phyloP scores from a whole-genome alignment of 2,888 invertebrate genomes.

The Dysmachus trigonus region DNA sequence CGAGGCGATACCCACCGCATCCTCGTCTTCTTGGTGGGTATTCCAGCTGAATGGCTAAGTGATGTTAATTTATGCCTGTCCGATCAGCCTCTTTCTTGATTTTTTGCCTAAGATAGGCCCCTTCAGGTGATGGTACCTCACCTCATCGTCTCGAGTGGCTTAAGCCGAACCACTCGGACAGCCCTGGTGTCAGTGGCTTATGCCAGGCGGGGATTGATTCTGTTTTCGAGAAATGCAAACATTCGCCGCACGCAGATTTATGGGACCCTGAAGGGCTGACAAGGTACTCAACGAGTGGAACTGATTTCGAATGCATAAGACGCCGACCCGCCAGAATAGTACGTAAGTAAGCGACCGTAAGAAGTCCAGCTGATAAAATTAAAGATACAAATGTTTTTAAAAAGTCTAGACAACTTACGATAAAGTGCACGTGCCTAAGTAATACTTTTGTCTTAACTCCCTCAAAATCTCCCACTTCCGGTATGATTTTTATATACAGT shows the following conservation, averaged over 20 bases:
- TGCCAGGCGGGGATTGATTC: conserved; percentile 18
- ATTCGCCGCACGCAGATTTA: conserved; percentile 12
- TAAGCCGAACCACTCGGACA: background rate
- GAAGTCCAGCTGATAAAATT: background rate
- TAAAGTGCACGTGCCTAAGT: background rate
- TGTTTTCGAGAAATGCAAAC: conserved; percentile 5
- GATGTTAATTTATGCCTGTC: conserved; percentile 35
- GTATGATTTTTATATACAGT: no score
- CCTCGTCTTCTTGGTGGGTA: conserved; percentile 8
- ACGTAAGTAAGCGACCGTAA: background rate
- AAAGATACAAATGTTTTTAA: background rate
- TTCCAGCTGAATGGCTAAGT: conserved; percentile 12
- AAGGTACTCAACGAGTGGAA: background rate
- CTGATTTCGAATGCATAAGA: background rate
- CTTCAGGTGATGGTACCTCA: background rate
- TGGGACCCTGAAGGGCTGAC: background rate
- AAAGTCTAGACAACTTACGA: background rate
- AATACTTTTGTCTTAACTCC: background rate
- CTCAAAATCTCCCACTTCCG: background rate
- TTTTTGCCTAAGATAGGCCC: conserved; percentile 11
- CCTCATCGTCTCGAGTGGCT: background rate
- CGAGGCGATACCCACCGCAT: background rate
- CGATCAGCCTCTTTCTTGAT: conserved; percentile 25
- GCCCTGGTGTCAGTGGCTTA: background rate
- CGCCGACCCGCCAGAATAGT: background rate